These are phyloP conservation scores for Chlamydotis undulata DNA, from an alignment of 2,113 vertebrate genomes.

Conservation along the genomic window DNA sequence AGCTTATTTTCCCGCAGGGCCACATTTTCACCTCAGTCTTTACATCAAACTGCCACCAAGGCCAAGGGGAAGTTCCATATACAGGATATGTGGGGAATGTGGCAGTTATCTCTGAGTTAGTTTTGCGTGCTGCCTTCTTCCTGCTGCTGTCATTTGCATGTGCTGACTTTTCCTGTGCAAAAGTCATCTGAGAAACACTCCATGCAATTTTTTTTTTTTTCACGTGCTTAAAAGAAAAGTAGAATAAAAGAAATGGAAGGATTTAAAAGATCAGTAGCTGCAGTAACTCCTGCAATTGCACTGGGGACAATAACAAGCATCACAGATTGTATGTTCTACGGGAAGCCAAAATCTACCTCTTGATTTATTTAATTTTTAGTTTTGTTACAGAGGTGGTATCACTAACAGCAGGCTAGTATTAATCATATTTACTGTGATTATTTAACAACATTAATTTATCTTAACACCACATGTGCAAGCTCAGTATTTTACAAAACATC, in stretches of 20 bases:
- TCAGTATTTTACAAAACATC: neutral
- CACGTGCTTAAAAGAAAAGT: neutral
- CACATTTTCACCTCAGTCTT: neutral
- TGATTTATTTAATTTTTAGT: neutral
- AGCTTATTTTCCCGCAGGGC: neutral
- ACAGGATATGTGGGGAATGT: neutral
- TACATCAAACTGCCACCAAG: neutral
- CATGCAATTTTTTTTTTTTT: neutral
- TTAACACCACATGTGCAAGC: neutral
- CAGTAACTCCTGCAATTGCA: neutral
- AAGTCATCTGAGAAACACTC: neutral
- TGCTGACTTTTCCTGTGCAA: neutral
- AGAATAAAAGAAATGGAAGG: neutral
- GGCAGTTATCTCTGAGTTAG: neutral
- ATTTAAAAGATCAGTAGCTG: slow-evolving; percentile 14
- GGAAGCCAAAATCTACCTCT: neutral
- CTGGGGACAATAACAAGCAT: neutral
- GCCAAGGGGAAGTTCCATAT: neutral
- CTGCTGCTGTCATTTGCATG: slow-evolving; percentile 13
- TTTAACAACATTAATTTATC: neutral
- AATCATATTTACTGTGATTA: neutral
- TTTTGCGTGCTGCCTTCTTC: neutral
- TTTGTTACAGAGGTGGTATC: neutral
- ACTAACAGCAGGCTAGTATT: neutral
- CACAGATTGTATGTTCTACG: neutral